These are phyloP conservation scores for Plecotus auritus DNA, from an alignment of 2,113 vertebrate genomes.

Conservation along the genomic window DNA sequence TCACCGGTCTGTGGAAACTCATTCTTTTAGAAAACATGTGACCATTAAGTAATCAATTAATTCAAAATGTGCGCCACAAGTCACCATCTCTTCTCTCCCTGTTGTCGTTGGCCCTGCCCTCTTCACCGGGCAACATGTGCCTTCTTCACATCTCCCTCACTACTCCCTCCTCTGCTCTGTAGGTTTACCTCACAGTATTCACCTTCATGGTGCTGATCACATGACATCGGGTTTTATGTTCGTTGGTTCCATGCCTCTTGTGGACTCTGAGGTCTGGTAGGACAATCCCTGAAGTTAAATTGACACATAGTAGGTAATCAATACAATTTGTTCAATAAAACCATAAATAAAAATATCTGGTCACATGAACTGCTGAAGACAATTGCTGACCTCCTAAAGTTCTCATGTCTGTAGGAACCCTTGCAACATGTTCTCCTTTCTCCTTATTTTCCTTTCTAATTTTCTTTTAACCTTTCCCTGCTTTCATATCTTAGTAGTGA, in stretches of 20 bases:
- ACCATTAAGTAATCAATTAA: neutral
- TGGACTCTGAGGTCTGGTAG: neutral
- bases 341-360: neutral
- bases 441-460: neutral
- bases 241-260: neutral
- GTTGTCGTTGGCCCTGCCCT: fast-evolving
- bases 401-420: neutral
- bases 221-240: neutral
- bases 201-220: neutral
- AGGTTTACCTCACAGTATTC: fast-evolving
- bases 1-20: neutral
- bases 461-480: neutral
- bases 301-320: neutral
- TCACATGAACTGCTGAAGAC: neutral
- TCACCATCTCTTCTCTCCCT: neutral
- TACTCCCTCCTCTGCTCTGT: neutral
- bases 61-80: neutral
- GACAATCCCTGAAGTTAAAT: neutral
- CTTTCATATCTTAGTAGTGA: neutral
- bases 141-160: neutral
- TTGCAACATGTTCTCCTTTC: neutral
- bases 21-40: neutral
- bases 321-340: neutral
- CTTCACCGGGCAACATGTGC: neutral
- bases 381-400: neutral